Conservation (phyloP, 2,113 vertebrate genomes). For the Hyaena hyaena region DNA sequence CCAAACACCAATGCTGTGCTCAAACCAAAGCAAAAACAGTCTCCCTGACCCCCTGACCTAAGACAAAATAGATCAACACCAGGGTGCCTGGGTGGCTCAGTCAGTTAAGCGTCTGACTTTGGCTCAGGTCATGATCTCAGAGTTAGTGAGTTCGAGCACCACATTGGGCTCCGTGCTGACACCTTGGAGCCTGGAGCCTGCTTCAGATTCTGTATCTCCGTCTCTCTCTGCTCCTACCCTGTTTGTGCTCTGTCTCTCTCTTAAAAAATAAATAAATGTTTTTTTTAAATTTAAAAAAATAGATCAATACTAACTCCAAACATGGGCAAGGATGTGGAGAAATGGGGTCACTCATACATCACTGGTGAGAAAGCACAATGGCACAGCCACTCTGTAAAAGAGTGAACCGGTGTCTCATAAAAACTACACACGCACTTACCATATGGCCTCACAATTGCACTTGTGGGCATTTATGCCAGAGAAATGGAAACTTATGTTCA, state of each 20-base stretch:
- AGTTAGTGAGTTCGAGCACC: too few relatives aligned
- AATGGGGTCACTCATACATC: not conserved
- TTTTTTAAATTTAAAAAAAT: not conserved
- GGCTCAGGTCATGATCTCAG: too few relatives aligned
- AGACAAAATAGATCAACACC: conserved; percentile 34
- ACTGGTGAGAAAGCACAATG: not conserved
- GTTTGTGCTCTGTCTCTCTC: too few relatives aligned
- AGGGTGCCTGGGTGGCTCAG: too few relatives aligned
- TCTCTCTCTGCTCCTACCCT: too few relatives aligned
- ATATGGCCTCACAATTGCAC: not conserved
- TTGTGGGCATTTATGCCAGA: not conserved
- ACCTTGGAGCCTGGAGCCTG: too few relatives aligned
- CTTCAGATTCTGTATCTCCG: too few relatives aligned
- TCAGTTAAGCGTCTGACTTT: too few relatives aligned
- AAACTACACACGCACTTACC: not conserved
- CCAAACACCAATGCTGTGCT: not conserved
- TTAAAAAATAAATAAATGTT: too few relatives aligned
- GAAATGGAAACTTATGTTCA: not conserved
- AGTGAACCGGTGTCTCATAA: not conserved
- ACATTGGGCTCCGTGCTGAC: too few relatives aligned
- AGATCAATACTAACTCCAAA: not conserved
- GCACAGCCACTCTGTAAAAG: not conserved
- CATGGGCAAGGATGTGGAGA: not conserved
- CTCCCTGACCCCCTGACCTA: not conserved
- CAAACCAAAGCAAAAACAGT: conserved; percentile 42